Evolutionary conservation across 2,797 vertebrate species (phyloP).

Genomic region (Botia almorhae): DNA sequence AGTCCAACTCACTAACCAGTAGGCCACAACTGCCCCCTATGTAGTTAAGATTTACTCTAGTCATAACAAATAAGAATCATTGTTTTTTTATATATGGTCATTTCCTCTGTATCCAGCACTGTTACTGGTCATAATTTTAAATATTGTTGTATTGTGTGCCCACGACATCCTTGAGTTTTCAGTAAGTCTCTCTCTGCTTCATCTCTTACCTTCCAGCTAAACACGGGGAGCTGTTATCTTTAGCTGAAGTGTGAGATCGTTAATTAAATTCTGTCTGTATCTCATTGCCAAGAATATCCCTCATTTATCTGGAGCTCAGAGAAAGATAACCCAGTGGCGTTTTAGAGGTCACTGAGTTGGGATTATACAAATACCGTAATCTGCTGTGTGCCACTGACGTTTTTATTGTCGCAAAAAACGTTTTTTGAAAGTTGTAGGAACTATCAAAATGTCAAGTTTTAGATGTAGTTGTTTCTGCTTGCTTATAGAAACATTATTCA

Average conservation of each 20-base stretch:
- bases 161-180: constrained; percentile 14
- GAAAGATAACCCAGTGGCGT: background rate
- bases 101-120: background rate
- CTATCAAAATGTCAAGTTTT: too few species aligned
- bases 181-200: background rate
- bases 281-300: constrained; percentile 14
- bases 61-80: background rate
- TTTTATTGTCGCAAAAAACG: too few species aligned
- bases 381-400: constrained; percentile 34
- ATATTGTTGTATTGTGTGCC: constrained; percentile 19
- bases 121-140: background rate
- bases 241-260: constrained; percentile 14
- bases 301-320: constrained; percentile 16
- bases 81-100: background rate
- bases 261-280: constrained; percentile 33
- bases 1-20: too few species aligned
- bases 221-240: constrained; percentile 26
- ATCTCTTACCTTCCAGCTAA: constrained; percentile 3
- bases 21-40: too few species aligned
- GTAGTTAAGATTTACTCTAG: constrained; percentile 33
- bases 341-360: background rate
- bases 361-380: background rate
- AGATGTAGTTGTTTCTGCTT: too few species aligned
- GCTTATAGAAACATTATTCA: too few species aligned
- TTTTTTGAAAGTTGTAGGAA: too few species aligned